Base-by-base conservation (phyloP, 2,888 invertebrate genomes). In the Eremobia ochroleuca region DNA sequence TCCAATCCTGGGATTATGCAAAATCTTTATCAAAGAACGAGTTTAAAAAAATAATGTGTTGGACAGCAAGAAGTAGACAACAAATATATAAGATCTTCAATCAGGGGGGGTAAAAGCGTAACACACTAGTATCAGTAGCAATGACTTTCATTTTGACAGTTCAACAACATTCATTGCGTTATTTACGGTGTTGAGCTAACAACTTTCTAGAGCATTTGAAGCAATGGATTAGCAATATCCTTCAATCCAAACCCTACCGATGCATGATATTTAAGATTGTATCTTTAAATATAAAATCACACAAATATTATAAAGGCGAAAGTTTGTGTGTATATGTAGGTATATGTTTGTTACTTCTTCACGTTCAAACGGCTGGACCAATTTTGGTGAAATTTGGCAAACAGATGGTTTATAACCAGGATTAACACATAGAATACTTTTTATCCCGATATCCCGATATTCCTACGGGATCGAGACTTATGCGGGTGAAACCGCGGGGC, bases 1-100 rank as follows among this genome's bases (percentile, higher is more conserved):
- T 82, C 62, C 21, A 52, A 64, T 28, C 13, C 28, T 74, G 46
- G 61, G 49, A 40, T 78, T 81, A 81, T 74, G 49, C 11, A 74
- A n/a, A 74, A 49, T 15, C 34, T 43, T 58, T 64, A 4, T 28
- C 64, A 73, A 18, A 31, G 52, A 78, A 65, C 15, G 4, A 34
- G 49, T 34, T 61, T 25, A 11, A 21, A 21, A 34, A 9, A 21
- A 55, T 4, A n/a, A 5, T 31, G 18, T 28, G 31, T 18, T 18
- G 18, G 8, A 13, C n/a, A 28, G n/a, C 0, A 43, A n/a, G 5
- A 49, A 31, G 5, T 28, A 15, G 9, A 61, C 5, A 25, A 70
- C 25, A 31, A 18, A 21, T n/a, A 34, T 21, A 43, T n/a, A 34
- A 9, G 25, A 70, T 5, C 8, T 21, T 15, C 15, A 40, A 25